phyloP scores from a whole-genome alignment of 2,888 invertebrate genomes.

The Xestoiulus laeticollis region DNA sequence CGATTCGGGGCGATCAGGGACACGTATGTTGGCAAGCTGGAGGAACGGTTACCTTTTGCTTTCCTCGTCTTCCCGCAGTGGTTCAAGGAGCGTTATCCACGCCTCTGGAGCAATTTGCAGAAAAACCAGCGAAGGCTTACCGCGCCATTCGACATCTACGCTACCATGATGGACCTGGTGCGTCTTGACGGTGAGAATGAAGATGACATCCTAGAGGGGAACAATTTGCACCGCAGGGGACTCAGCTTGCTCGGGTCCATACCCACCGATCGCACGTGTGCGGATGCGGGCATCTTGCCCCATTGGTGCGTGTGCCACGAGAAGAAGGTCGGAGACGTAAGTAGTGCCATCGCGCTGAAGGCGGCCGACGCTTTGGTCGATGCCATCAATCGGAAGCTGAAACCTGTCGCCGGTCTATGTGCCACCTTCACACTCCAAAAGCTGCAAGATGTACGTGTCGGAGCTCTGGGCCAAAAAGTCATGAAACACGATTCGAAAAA shows the following conservation, averaged over 20 bases:
- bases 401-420: slow-evolving; percentile 65
- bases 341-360: slow-evolving; percentile 69
- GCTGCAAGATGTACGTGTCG: neutral
- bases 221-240: neutral
- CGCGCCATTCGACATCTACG: slow-evolving; percentile 84
- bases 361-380: slow-evolving; percentile 73
- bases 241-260: slow-evolving; percentile 74
- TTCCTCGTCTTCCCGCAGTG: slow-evolving; percentile 77
- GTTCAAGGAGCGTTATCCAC: slow-evolving; percentile 73
- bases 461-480: neutral
- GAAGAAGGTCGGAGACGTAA: slow-evolving; percentile 69
- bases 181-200: slow-evolving; percentile 66
- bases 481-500: neutral
- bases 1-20: slow-evolving; percentile 34
- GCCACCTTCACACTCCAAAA: neutral
- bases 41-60: slow-evolving; percentile 86
- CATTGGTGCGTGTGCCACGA: slow-evolving; percentile 91
- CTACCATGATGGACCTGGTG: slow-evolving; percentile 60
- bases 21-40: slow-evolving; percentile 62
- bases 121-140: slow-evolving; percentile 77
- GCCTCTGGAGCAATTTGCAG: slow-evolving; percentile 67
- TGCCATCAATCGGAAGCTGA: slow-evolving; percentile 73
- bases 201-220: slow-evolving; percentile 80
- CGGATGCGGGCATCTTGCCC: slow-evolving; percentile 77
- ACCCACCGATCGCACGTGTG: slow-evolving; percentile 77